Base-by-base conservation (phyloP, 2,888 invertebrate species). In the Standfussiana lucernea region DNA sequence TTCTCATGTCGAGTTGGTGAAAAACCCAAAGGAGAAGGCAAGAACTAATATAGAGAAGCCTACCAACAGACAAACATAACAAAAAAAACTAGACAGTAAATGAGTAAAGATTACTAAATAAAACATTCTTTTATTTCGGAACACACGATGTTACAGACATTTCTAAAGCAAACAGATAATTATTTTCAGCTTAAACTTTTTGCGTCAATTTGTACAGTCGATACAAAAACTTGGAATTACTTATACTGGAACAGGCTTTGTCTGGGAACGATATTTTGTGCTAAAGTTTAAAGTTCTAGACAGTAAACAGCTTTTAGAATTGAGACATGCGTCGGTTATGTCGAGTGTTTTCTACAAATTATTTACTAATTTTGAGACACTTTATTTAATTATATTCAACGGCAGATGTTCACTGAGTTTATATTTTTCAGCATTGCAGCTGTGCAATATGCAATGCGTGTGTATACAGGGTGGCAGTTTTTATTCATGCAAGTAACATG, bases 151-250 rank as follows among this genome's bases (percentile, higher is more conserved):
- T 15, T 37, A 37, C 24, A 62, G n/a, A 64, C 24, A 4, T 70
- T 65, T 70, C 11, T 35, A 64, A 70, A 40, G 6, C 3, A 32
- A 59, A 40, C 5, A 28, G 8, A 42, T 32, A 42, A 42, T 42
- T n/a, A 67, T 67, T 67, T 71, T 42, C 13, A n/a, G 18, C n/a
- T 24, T 42, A 21, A 45, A 66, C 7, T 35, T 21, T 28, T 45
- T 45, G 7, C 21, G 4, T 4, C 24, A 37, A 28, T 70, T 50
- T 37, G 15, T 47, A 10, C 28, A 37, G 15, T 72, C 5, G n/a
- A 15, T n/a, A 18, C 62, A 75, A 59, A 77, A 67, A 47, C n/a
- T 7, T n/a, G 7, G 40, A 47, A 21, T 37, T n/a, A 77, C 76
- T 76, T 56, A 56, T 13, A 4, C 6, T 59, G 32, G 4, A 61